Evolutionary conservation across 2,797 vertebrate genomes (phyloP).

Genomic region (Hipposideros larvatus): DNA sequence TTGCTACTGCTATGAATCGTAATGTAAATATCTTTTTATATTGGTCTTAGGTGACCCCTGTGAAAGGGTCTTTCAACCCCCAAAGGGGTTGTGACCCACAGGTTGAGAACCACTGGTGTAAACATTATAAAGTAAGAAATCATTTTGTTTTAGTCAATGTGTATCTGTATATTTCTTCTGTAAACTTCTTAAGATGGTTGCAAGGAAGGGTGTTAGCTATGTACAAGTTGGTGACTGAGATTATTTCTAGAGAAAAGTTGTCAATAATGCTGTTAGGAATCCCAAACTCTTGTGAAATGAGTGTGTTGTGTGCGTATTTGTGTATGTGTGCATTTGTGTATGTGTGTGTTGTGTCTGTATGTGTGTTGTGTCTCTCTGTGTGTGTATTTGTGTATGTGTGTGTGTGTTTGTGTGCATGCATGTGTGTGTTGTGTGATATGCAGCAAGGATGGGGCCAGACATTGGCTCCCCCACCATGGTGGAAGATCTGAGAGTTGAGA

Average conservation of each 20-base stretch:
- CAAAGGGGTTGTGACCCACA: too few species aligned
- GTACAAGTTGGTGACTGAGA: neutral
- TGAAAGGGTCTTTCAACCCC: too few species aligned
- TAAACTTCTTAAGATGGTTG: neutral
- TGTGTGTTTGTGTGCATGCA: neutral
- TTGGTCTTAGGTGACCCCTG: too few species aligned
- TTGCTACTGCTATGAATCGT: too few species aligned
- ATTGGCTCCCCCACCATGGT: neutral
- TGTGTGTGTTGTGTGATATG: neutral
- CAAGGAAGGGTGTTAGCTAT: neutral
- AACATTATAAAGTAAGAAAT: conserved; percentile 16
- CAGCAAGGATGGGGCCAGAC: neutral
- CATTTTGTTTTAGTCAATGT: neutral
- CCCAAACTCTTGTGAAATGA: neutral
- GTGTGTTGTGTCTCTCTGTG: neutral
- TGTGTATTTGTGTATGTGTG: neutral
- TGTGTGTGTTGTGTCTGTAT: neutral
- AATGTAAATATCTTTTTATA: too few species aligned
- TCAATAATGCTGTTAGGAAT: neutral
- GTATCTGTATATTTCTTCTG: neutral
- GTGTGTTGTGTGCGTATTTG: neutral
- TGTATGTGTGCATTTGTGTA: too few species aligned
- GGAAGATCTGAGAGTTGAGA: neutral
- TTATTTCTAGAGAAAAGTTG: conserved; percentile 38
- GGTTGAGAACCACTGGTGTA: neutral